Conservation (phyloP, 2,113 vertebrate species). For the Daboia siamensis region DNA sequence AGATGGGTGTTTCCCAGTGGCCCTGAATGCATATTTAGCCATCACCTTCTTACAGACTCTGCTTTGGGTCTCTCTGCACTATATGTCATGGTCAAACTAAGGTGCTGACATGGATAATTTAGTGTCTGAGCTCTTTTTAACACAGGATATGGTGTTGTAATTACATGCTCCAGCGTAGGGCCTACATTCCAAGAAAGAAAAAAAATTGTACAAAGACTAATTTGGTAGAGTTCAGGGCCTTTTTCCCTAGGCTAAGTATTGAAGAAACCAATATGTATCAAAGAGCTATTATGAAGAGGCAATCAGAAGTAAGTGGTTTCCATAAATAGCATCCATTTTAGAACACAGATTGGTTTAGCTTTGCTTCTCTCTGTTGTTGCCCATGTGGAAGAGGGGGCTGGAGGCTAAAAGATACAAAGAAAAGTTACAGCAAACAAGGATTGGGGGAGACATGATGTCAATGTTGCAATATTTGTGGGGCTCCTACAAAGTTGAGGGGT, state of each 20-base stretch:
- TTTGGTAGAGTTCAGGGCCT: constrained; percentile 74
- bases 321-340: constrained; percentile 13
- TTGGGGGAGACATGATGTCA: not conserved
- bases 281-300: not conserved
- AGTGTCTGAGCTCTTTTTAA: constrained; percentile 84
- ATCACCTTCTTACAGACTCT: constrained; percentile 63
- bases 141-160: constrained; percentile 82
- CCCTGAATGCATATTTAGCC: constrained; percentile 66
- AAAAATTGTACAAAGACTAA: constrained; percentile 69
- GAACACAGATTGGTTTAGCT: constrained; percentile 8
- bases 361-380: not conserved
- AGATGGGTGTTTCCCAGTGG: constrained; percentile 69
- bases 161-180: constrained; percentile 79
- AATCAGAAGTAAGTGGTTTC: fast-evolving
- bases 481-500: not conserved
- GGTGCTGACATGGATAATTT: constrained; percentile 90
- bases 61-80: constrained; percentile 71
- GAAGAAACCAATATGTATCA: constrained; percentile 26
- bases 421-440: not conserved
- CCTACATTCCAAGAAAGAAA: constrained; percentile 73
- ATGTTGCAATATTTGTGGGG: not conserved
- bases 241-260: constrained; percentile 47
- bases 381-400: not conserved
- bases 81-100: constrained; percentile 81
- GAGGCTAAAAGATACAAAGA: not conserved